Evolutionary conservation across 2,113 vertebrate genomes (phyloP), one percentile per base, ranked within the genome.

Genomic region (Nesogale talazaci): DNA sequence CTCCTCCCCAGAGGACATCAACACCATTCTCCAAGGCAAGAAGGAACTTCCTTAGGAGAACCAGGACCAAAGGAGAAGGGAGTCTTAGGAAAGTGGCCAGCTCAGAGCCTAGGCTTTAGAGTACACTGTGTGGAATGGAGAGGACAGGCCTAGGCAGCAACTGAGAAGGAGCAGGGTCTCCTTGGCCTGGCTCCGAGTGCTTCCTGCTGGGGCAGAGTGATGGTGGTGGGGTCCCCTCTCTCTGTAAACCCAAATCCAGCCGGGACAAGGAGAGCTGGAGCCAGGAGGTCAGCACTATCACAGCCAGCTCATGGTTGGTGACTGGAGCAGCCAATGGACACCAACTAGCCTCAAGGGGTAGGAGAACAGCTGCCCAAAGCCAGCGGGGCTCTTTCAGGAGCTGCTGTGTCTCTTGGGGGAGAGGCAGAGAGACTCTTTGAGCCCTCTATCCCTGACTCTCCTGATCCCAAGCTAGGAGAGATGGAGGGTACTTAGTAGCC

Each of bases 151-250:
- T 27, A 83, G 78, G 56, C 72, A 57, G 15, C 46, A 17, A 63
- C 56, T 75, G 19, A 69, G 76, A 83, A 72, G 31, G 36, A 57
- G 69, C 75, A 25, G 15, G 63, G 16, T 25, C 65, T 87, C 69
- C 42, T 86, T 70, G 97, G 97, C 97, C 97, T 97, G 98, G 98
- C 97, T 97, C 98, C 97, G 97, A 52, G 97, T 97, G 97, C 97
- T 90, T 86, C 94, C 88, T 56, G 12, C 19, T 12, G 82, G 65
- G 56, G 27, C 3, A 40, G 6, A 61, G 59, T 5, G 6, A 31
- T 8, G 19, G 23, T 2, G 7, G 23, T 40, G 25, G 38, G 42
- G 74, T 78, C 59, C 25, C 8, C 29, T 61, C 27, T 65, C 90
- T 78, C 34, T 72, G 14, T 23, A 81, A 77, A 38, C 27, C 56